Evolutionary conservation across 2,797 vertebrate species (phyloP).

Genomic region (Gouania willdenowi): DNA sequence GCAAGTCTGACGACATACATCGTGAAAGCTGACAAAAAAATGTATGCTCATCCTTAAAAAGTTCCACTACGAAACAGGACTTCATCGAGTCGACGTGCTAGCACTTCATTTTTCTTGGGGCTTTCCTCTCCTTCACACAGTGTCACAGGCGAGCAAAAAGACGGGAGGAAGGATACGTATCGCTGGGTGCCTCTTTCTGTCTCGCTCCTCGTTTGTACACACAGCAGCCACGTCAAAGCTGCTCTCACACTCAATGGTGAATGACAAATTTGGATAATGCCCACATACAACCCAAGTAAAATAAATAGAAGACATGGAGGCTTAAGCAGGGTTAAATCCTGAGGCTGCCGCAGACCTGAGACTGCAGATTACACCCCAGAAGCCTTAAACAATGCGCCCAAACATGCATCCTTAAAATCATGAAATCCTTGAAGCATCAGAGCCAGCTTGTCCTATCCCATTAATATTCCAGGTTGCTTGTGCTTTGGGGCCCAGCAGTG

Average conservation of each 20-base stretch:
- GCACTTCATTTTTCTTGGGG: conserved; percentile 69
- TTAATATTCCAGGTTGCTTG: conserved; percentile 74
- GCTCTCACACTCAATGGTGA: conserved; percentile 71
- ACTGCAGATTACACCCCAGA: conserved; percentile 73
- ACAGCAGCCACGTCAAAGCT: conserved; percentile 67
- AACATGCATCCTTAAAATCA: conserved; percentile 78
- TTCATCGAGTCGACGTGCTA: conserved; percentile 60
- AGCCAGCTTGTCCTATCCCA: conserved; percentile 73
- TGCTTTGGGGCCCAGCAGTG: conserved; percentile 49
- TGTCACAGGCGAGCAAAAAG: conserved; percentile 54
- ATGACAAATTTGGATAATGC: conserved; percentile 79
- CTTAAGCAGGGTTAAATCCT: conserved; percentile 75
- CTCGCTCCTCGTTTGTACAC: conserved; percentile 51
- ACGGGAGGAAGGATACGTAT: conserved; percentile 51
- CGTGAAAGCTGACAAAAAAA: conserved; percentile 72
- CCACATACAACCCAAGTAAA: conserved; percentile 63
- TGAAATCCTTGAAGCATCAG: conserved; percentile 76
- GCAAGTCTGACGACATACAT: conserved; percentile 68
- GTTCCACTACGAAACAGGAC: conserved; percentile 67
- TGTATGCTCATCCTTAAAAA: conserved; percentile 56
- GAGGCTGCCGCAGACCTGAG: conserved; percentile 71
- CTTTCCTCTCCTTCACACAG: conserved; percentile 61
- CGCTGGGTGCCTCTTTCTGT: conserved; percentile 59
- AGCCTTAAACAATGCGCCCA: conserved; percentile 78
- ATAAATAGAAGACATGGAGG: conserved; percentile 74